phyloP scores from a whole-genome alignment of 2,113 vertebrate species.

The Symphodus melops region DNA sequence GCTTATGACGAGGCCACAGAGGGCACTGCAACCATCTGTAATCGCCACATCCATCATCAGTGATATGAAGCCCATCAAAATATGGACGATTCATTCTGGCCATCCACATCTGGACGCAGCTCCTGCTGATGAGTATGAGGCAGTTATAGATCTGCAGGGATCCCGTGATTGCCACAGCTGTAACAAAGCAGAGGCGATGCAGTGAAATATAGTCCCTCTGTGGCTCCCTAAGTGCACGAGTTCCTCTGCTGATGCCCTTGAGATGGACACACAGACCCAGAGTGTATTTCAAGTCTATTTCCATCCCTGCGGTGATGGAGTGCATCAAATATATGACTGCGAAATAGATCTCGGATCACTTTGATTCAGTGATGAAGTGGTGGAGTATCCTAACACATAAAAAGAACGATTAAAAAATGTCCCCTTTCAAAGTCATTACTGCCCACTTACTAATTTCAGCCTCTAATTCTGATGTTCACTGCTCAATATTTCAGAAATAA shows the following conservation, averaged over 20 bases:
- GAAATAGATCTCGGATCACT: conserved; percentile 27
- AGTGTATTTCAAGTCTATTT: conserved; percentile 9
- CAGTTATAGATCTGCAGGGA: conserved; percentile 72
- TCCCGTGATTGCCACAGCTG: conserved; percentile 55
- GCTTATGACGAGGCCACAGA: conserved; percentile 62
- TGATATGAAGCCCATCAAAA: conserved; percentile 71
- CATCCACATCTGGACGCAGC: conserved; percentile 64
- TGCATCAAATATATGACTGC: conserved; percentile 19
- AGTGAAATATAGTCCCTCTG: conserved; percentile 65
- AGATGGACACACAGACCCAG: conserved; percentile 43
- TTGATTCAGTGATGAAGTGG: conserved; percentile 48
- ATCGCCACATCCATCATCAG: conserved; percentile 67
- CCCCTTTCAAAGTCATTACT: conserved; percentile 56
- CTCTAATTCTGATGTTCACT: conserved; percentile 40
- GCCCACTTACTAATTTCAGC: conserved; percentile 50
- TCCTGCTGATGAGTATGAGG: conserved; percentile 55
- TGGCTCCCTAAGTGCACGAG: conserved; percentile 48
- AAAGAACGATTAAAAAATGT: conserved; percentile 36
- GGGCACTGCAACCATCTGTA: conserved; percentile 52
- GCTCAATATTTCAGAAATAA: conserved; percentile 56
- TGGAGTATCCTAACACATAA: conserved; percentile 38
- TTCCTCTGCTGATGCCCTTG: conserved; percentile 62
- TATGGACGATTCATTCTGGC: conserved; percentile 59
- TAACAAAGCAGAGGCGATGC: conserved; percentile 61
- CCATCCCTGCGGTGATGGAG: background rate